Base-by-base conservation (phyloP, 2,797 vertebrate species). In the Chiloscyllium punctatum region DNA sequence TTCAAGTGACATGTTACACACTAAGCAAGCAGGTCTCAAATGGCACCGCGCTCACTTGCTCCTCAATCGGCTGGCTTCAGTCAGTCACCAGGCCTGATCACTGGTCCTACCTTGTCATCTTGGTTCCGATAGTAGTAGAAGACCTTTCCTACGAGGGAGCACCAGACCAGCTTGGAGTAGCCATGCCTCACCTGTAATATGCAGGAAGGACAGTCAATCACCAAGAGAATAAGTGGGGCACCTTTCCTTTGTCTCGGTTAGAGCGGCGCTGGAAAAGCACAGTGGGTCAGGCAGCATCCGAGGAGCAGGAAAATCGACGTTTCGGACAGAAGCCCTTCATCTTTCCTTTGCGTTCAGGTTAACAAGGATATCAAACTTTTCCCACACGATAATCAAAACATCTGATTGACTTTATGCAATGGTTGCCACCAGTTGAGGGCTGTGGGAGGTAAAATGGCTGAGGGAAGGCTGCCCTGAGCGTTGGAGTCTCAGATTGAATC, bases 121-220 rank as follows among this genome's bases (percentile, higher is more conserved):
- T 98, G 98, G 97, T 98, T 99, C 96, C 99, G 98, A 97, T 98
- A 99, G 96, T 99, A 99, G 97, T 98, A 98, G 97, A 99, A 99
- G n/a, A 97, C 97, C 96, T 98, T 99, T 96, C 98, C 98, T 57
- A 99, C 96, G 96, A 99, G 97, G 68, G 98, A 97, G 79, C 99
- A 99, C 99, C 99, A 99, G 95, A 99, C 98, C 97, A 99, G 98
- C 97, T 99, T 99, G 27, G 99, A 99, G 97, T 98, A 98, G 95
- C 99, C 99, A 13, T 99, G 99, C 96, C 99, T 99, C 96, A 99
- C 99, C 99, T 99, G 97, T 53, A 96, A 96, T 95, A 95, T 57
- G 96, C 68, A 84, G 6, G 0, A 79, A 13, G 95, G 30, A 82
- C 30, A 82, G 9, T 82, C 51, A 95, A 57, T 11, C 18, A 77